phyloP scores from a whole-genome alignment of 2,888 invertebrate species.

The Lasiommata megera region DNA sequence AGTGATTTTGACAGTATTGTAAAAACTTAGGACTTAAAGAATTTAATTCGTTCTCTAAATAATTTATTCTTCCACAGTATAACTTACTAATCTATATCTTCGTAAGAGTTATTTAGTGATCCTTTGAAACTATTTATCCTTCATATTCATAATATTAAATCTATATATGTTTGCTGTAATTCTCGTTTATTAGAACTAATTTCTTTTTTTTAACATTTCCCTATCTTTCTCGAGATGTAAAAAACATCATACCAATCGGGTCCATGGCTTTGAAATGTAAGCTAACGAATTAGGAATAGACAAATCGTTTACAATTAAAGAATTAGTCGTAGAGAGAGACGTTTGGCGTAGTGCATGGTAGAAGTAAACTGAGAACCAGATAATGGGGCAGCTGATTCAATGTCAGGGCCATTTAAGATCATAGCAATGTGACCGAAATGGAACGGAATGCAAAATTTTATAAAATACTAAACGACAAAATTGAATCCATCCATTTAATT shows the following conservation, averaged over 20 bases:
- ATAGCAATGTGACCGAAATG: background rate
- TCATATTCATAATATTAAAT: background rate
- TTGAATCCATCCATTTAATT: slow-evolving; percentile 55
- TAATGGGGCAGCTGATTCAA: background rate
- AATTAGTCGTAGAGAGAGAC: slow-evolving; percentile 21
- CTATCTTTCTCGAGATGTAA: slow-evolving; percentile 10
- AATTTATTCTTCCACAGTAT: slow-evolving; percentile 31
- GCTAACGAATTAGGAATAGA: slow-evolving; percentile 67
- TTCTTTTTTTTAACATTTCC: background rate
- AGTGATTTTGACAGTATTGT: slow-evolving; percentile 40
- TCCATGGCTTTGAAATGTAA: slow-evolving; percentile 65
- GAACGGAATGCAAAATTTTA: slow-evolving; percentile 5
- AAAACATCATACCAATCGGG: slow-evolving; percentile 47
- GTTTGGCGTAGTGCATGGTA: slow-evolving; percentile 4
- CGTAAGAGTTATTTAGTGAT: slow-evolving; percentile 1
- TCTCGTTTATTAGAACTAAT: too few relatives aligned
- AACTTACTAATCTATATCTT: slow-evolving; percentile 18
- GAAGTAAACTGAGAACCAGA: background rate
- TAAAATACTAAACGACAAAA: slow-evolving; percentile 34
- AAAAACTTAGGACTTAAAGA: slow-evolving; percentile 25
- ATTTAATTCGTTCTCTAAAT: slow-evolving; percentile 15
- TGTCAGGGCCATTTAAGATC: slow-evolving; percentile 7
- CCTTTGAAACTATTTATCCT: background rate
- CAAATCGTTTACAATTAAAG: slow-evolving; percentile 31
- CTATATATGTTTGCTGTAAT: background rate